These are phyloP conservation scores for Labeo rohita DNA, from an alignment of 2,113 vertebrate genomes.

Conservation along the genomic window DNA sequence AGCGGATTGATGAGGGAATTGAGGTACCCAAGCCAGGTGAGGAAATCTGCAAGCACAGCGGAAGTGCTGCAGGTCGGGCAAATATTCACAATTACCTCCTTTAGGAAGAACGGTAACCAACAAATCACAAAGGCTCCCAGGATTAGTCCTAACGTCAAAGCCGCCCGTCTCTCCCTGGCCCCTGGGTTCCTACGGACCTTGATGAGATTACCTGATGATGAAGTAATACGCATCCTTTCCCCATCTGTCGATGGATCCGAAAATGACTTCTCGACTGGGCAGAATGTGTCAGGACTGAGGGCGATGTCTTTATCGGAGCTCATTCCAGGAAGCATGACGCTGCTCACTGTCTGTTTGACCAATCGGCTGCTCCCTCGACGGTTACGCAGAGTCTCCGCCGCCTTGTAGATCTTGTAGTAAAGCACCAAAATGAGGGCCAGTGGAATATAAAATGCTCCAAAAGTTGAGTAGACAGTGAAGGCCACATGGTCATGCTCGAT, in stretches of 20 bases:
- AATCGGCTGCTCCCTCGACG: slow-evolving; percentile 79
- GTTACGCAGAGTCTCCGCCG: slow-evolving; percentile 82
- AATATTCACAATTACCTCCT: slow-evolving; percentile 85
- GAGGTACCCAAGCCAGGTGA: slow-evolving; percentile 80
- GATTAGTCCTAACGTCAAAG: slow-evolving; percentile 83
- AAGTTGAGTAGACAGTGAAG: slow-evolving; percentile 85
- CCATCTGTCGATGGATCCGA: slow-evolving; percentile 80
- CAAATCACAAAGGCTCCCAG: slow-evolving; percentile 82
- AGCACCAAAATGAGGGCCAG: slow-evolving; percentile 85
- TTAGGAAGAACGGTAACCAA: slow-evolving; percentile 77
- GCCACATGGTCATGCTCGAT: slow-evolving; percentile 85
- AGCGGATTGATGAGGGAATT: slow-evolving; percentile 59
- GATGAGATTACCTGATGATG: slow-evolving; percentile 72
- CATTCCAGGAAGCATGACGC: slow-evolving; percentile 75
- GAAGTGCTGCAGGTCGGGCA: slow-evolving; percentile 83
- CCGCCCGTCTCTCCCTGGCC: slow-evolving; percentile 82
- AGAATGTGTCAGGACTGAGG: slow-evolving; percentile 69
- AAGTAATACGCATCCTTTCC: slow-evolving; percentile 71
- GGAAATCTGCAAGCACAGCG: slow-evolving; percentile 83
- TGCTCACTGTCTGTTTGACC: slow-evolving; percentile 77
- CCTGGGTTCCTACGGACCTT: slow-evolving; percentile 80
- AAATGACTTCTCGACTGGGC: slow-evolving; percentile 76
- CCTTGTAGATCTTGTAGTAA: slow-evolving; percentile 88
- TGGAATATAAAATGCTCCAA: slow-evolving; percentile 88
- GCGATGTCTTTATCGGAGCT: slow-evolving; percentile 74